Evolutionary conservation across 2,113 vertebrate species (phyloP).

Genomic region (Centrocercus urophasianus): DNA sequence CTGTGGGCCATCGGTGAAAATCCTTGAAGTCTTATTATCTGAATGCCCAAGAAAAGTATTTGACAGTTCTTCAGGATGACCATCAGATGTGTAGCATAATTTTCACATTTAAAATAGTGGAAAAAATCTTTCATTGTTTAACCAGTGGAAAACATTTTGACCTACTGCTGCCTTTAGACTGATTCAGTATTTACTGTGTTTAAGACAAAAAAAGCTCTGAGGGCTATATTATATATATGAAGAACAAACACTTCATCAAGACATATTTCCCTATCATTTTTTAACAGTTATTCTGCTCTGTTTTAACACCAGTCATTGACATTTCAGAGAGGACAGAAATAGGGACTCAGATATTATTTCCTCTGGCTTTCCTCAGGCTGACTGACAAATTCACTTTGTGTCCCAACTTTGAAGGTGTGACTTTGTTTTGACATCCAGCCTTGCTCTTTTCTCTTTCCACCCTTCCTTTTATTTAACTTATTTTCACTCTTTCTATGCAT

Average conservation of each 20-base stretch:
- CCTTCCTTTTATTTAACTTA: background rate
- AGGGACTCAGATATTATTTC: background rate
- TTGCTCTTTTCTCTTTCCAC: background rate
- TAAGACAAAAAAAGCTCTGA: background rate
- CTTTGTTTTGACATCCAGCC: constrained; percentile 64
- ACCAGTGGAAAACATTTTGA: background rate
- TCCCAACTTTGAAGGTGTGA: constrained; percentile 16
- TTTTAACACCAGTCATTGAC: background rate
- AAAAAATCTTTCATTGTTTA: background rate
- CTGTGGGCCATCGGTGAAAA: background rate
- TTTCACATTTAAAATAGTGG: background rate
- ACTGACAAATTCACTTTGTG: constrained; percentile 54
- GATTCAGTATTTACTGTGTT: background rate
- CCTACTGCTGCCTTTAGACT: background rate
- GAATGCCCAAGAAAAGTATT: background rate
- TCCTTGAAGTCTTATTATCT: background rate
- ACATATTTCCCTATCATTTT: background rate
- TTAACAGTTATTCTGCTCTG: background rate
- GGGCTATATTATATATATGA: background rate
- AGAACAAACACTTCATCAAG: background rate
- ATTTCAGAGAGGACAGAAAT: background rate
- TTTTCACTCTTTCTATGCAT: background rate
- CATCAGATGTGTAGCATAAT: background rate
- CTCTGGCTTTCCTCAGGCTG: background rate
- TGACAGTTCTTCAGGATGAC: background rate